These are phyloP conservation scores for Coreoperca whiteheadi DNA, from an alignment of 2,113 vertebrate species.

Conservation along the genomic window DNA sequence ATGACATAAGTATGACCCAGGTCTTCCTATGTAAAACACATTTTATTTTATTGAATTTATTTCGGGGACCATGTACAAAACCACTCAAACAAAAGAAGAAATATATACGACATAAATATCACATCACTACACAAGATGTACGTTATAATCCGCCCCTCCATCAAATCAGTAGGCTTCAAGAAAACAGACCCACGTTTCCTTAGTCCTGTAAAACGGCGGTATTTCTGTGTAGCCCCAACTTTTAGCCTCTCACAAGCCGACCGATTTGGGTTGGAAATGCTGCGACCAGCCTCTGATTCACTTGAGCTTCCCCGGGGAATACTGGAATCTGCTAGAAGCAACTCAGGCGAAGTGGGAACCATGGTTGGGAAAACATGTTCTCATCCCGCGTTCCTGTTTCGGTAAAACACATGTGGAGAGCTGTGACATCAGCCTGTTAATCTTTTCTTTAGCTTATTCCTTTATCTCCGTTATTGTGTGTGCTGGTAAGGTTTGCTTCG, in stretches of 20 bases:
- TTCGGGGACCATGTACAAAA: neutral
- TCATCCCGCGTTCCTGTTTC: constrained; percentile 33
- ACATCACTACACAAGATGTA: neutral
- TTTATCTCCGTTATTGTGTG: constrained; percentile 6
- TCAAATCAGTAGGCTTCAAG: neutral
- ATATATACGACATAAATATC: neutral
- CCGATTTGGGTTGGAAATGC: constrained; percentile 42
- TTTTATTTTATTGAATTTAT: neutral
- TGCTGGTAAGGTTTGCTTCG: constrained; percentile 1
- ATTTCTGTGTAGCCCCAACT: constrained; percentile 11
- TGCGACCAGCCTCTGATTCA: constrained; percentile 34
- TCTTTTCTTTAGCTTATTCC: neutral
- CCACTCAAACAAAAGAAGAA: neutral
- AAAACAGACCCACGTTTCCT: constrained; percentile 16
- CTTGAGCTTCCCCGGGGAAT: constrained; percentile 36
- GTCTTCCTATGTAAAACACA: neutral
- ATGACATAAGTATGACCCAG: neutral
- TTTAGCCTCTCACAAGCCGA: constrained; percentile 37
- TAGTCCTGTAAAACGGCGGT: neutral
- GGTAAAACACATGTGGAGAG: neutral
- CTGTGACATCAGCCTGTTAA: neutral
- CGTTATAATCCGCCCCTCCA: neutral
- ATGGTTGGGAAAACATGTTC: constrained; percentile 36
- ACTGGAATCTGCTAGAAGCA: constrained; percentile 52
- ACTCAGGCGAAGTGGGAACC: constrained; percentile 40